Evolutionary conservation across 2,797 vertebrate species (phyloP), one percentile per base, ranked within the genome.

Genomic region (Austrolebias charrua): DNA sequence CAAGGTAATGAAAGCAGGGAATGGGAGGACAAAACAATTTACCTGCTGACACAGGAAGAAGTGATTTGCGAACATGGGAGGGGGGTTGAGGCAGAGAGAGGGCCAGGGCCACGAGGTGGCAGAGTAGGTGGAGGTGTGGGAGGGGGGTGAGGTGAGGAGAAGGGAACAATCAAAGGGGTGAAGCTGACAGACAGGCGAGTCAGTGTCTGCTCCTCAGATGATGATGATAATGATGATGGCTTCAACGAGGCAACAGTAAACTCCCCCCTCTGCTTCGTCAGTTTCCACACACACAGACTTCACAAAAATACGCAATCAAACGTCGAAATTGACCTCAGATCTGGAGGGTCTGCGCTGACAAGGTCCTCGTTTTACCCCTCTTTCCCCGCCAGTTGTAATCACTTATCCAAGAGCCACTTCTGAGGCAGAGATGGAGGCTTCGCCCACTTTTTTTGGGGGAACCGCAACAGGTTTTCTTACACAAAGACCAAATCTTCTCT

Each of bases 1-100:
- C 94, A 94, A 96, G 95, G 96, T 97, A 98, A 98, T 98, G 96
- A 98, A 97, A 97, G 95, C 96, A 91, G 93, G 94, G 94, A 91
- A 95, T 93, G 93, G 88, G 95, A 96, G 95, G 95, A 98, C 96
- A 98, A 97, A 97, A 96, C 95, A 96, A 97, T 98, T 96, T 98
- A 96, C 95, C 90, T 91, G 93, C 96, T 98, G 96, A 98, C 96
- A 97, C 82, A 89, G 92, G 92, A 94, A 95, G 95, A 94, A 94
- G 95, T 98, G 96, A 98, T 98, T 98, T 98, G 95, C 95, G 89
- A 94, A 95, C 95, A 93, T 78, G 74, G 79, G 80, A 90, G 79
- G 86, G 69, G 81, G 83, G 80, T 79, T 67, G 79, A 81, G 90
- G 81, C 13, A 81, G 82, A 50, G 72, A 87, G 77, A 79, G 81